Evolutionary conservation across 2,113 vertebrate genomes (phyloP).

Genomic region (Propithecus coquereli): DNA sequence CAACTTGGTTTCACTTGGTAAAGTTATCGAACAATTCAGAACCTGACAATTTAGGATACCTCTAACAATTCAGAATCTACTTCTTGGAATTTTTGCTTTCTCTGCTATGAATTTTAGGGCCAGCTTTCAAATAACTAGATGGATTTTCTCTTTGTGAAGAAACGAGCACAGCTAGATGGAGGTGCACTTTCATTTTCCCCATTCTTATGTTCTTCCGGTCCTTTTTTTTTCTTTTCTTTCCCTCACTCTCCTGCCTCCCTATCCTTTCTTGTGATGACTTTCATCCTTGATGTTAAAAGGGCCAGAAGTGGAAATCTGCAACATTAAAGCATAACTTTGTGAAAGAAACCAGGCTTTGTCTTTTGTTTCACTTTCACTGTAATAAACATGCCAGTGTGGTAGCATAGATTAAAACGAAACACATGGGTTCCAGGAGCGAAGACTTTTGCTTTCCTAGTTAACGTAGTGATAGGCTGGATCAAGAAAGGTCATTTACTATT

Average conservation of each 20-base stretch:
- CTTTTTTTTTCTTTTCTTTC: not conserved
- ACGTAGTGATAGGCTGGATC: not conserved
- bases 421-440: not conserved
- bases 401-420: not conserved
- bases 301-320: not conserved
- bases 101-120: not conserved
- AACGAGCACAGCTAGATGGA: not conserved
- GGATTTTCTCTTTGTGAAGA: not conserved
- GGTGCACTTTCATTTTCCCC: not conserved
- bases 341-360: not conserved
- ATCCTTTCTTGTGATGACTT: not conserved
- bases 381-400: not conserved
- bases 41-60: not conserved
- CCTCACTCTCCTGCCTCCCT: not conserved
- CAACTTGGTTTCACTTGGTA: slow-evolving; percentile 51
- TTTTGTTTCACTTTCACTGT: not conserved
- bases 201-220: not conserved
- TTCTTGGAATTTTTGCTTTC: slow-evolving; percentile 16
- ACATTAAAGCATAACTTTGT: not conserved
- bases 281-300: not conserved
- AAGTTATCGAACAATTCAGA: not conserved
- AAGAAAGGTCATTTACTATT: not conserved
- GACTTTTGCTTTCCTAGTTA: not conserved
- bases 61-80: not conserved
- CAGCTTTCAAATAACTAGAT: not conserved